A percentile compares a stretch with the other conserved stretches of the same genome.
These are phyloP conservation scores for Apis laboriosa DNA, from an alignment of 1,140 invertebrate species.

Conservation along the genomic window DNA sequence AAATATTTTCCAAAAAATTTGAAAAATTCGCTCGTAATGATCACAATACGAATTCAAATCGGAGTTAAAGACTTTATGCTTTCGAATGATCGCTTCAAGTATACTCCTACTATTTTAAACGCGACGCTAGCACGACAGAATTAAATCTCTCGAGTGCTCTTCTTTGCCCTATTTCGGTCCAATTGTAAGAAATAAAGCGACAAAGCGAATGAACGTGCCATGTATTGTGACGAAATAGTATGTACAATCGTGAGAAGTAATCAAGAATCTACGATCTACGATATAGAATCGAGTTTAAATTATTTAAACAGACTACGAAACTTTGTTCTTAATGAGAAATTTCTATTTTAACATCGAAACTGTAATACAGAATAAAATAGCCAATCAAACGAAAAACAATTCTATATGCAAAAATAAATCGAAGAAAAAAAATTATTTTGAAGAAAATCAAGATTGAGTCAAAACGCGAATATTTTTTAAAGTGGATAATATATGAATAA, in stretches of 20 bases:
- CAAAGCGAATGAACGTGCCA: slow-evolving; percentile 26
- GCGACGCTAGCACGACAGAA: slow-evolving; percentile 15
- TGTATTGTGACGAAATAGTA: slow-evolving; percentile 28
- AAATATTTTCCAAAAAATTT: not conserved
- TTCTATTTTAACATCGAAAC: not conserved
- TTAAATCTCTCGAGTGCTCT: slow-evolving; percentile 39
- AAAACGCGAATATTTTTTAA: too few relatives aligned
- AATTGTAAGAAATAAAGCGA: slow-evolving; percentile 48
- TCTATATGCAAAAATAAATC: not conserved
- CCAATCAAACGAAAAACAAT: too few relatives aligned
- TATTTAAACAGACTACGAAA: not conserved
- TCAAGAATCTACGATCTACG: slow-evolving; percentile 4
- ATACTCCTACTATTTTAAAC: slow-evolving; percentile 23
- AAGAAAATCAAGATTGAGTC: too few relatives aligned
- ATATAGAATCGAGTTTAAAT: not conserved
- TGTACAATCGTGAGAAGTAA: slow-evolving; percentile 35
- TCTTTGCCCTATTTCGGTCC: slow-evolving; percentile 23
- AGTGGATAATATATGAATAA: too few relatives aligned
- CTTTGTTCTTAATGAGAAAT: not conserved
- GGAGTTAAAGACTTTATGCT: not conserved
- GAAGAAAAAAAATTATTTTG: not conserved
- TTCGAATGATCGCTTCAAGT: not conserved
- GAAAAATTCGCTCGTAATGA: too few relatives aligned
- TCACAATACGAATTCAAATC: not conserved
- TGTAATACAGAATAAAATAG: not conserved